phyloP scores from a whole-genome alignment of 2,888 invertebrate genomes.

The Latrodectus hesperus region DNA sequence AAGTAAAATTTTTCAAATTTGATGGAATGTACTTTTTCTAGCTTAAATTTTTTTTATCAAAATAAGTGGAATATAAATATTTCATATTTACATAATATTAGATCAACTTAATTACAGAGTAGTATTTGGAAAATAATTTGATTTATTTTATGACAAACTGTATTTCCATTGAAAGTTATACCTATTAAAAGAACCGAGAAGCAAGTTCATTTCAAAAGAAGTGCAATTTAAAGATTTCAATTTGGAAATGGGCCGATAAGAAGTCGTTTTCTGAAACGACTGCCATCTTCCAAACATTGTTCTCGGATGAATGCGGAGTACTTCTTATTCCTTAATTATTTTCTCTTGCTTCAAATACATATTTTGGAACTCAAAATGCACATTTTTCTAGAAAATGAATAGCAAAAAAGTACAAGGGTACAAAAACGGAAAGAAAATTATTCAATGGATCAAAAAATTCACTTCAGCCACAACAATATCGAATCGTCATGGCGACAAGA shows the following conservation, averaged over 20 bases:
- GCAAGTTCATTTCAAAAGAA: slow-evolving; percentile 36
- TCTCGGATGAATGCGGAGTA: slow-evolving; percentile 10
- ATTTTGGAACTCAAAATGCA: slow-evolving; percentile 6
- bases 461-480: slow-evolving; percentile 55
- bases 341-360: slow-evolving; percentile 47
- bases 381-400: background rate
- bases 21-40: no score
- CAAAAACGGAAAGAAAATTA: slow-evolving; percentile 22
- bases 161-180: background rate
- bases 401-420: slow-evolving; percentile 25
- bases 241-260: slow-evolving; percentile 60
- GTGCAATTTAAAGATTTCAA: slow-evolving; percentile 53
- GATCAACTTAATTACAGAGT: no score
- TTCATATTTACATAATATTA: no score
- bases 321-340: slow-evolving; percentile 67
- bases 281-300: slow-evolving; percentile 51
- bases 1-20: no score
- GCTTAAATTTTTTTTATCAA: no score
- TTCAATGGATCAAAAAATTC: slow-evolving; percentile 28
- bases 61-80: no score
- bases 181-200: slow-evolving; percentile 6
- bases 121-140: no score
- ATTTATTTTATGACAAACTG: background rate
- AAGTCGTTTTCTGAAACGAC: slow-evolving; percentile 42
- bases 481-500: slow-evolving; percentile 48